A percentile compares a stretch with the other conserved stretches of the same genome.
Conservation (phyloP, 1,140 invertebrate genomes). For the Pogonus chalceus region DNA sequence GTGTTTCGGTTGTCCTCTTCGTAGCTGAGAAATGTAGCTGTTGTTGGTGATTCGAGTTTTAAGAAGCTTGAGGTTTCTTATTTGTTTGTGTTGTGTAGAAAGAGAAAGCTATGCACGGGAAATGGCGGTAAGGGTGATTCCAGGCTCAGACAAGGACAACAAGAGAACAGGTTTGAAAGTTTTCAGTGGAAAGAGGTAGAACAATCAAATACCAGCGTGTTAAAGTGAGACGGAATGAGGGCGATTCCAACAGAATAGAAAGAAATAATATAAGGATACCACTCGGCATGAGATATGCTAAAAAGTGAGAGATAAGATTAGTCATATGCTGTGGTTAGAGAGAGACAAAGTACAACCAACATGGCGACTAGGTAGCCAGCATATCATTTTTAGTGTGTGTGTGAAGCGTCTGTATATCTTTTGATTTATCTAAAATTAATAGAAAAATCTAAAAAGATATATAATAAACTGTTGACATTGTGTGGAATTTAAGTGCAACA, state of each 20-base stretch:
- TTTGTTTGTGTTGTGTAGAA: neutral
- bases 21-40: too few relatives aligned
- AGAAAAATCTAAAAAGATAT: conserved; percentile 19
- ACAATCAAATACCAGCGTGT: neutral
- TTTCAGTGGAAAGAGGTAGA: neutral
- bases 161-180: conserved; percentile 5
- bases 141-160: conserved; percentile 5
- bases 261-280: conserved; percentile 5
- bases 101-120: conserved; percentile 5
- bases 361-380: conserved; percentile 33
- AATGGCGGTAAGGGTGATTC: conserved; percentile 5
- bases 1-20: too few relatives aligned
- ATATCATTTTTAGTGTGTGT: conserved; percentile 32
- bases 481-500: conserved; percentile 12
- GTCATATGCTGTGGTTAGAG: neutral
- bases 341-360: conserved; percentile 17
- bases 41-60: too few relatives aligned
- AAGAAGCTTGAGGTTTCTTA: too few relatives aligned
- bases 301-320: neutral
- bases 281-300: neutral
- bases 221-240: neutral
- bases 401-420: conserved; percentile 25
- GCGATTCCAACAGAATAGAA: conserved; percentile 6
- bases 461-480: conserved; percentile 14
- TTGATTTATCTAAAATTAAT: conserved; percentile 25